Conservation (phyloP, 2,797 vertebrate species). For the Pangasius djambal region DNA sequence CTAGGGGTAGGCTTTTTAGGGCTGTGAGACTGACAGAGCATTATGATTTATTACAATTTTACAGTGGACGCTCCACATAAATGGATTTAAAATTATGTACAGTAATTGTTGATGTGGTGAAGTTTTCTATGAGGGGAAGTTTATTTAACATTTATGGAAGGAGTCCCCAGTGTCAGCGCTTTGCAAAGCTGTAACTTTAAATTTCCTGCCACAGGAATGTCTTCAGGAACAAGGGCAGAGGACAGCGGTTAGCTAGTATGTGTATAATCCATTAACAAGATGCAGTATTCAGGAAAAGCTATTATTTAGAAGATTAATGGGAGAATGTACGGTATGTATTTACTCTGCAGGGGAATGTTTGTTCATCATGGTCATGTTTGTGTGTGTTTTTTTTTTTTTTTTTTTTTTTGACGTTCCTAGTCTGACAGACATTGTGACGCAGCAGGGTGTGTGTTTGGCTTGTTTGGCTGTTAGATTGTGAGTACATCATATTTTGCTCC, state of each 20-base stretch:
- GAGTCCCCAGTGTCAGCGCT: not conserved
- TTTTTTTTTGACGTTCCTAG: not conserved
- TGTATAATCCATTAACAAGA: not conserved
- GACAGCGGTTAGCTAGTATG: constrained; percentile 2
- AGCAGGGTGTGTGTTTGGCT: constrained; percentile 16
- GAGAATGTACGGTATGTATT: not conserved
- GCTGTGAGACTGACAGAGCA: not conserved
- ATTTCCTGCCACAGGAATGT: not conserved
- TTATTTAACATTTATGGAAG: not conserved
- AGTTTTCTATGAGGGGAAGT: not conserved
- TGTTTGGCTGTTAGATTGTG: constrained; percentile 19
- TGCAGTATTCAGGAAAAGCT: not conserved
- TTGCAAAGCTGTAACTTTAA: not conserved
- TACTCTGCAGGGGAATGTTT: constrained; percentile 26
- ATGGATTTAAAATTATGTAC: not conserved
- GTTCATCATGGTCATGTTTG: constrained; percentile 4
- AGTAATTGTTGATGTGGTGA: not conserved
- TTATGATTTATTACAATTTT: not conserved
- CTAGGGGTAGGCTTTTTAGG: not conserved
- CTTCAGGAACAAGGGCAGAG: not conserved
- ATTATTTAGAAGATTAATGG: not conserved
- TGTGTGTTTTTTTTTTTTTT: not conserved
- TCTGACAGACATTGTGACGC: constrained; percentile 26
- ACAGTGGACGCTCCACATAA: not conserved
- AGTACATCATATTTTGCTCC: not conserved